Percentiles rank a stretch among this genome's conserved stretches.
These are phyloP conservation scores for Spinus pinus DNA, from an alignment of 2,797 vertebrate genomes.

Conservation along the genomic window DNA sequence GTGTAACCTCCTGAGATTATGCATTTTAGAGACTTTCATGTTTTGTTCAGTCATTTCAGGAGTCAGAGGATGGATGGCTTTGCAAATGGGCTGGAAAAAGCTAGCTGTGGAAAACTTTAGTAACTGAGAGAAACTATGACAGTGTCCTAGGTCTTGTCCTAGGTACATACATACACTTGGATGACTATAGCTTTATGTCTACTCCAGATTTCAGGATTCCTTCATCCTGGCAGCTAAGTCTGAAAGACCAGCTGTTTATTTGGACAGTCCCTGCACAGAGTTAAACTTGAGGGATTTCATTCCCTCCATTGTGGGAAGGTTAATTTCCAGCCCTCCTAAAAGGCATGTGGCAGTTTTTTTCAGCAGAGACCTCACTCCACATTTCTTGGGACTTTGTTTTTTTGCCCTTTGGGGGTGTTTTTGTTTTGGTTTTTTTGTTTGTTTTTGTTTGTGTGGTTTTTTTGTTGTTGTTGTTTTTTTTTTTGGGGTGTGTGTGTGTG, in stretches of 20 bases:
- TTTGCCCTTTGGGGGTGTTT: not conserved
- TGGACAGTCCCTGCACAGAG: not conserved
- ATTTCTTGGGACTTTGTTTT: not conserved
- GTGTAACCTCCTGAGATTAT: not conserved
- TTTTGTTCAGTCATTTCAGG: not conserved
- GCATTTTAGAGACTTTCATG: not conserved
- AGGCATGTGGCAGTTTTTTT: not conserved
- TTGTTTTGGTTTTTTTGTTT: not conserved
- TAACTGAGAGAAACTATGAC: not conserved
- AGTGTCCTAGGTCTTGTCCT: not conserved
- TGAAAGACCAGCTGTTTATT: not conserved
- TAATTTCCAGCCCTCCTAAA: not conserved
- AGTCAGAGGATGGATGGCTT: not conserved
- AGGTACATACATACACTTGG: rapidly evolving
- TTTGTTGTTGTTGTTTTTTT: too few species aligned
- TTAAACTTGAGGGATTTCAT: not conserved
- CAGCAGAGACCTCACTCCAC: not conserved
- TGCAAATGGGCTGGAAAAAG: not conserved
- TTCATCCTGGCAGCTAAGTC: not conserved
- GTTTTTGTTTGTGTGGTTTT: not conserved
- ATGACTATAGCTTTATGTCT: not conserved
- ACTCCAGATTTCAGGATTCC: not conserved
- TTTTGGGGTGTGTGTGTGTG: too few species aligned
- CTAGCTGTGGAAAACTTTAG: not conserved
- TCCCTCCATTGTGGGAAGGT: not conserved